Base-by-base conservation (phyloP, 2,797 vertebrate genomes). In the Pogoniulus pusillus region DNA sequence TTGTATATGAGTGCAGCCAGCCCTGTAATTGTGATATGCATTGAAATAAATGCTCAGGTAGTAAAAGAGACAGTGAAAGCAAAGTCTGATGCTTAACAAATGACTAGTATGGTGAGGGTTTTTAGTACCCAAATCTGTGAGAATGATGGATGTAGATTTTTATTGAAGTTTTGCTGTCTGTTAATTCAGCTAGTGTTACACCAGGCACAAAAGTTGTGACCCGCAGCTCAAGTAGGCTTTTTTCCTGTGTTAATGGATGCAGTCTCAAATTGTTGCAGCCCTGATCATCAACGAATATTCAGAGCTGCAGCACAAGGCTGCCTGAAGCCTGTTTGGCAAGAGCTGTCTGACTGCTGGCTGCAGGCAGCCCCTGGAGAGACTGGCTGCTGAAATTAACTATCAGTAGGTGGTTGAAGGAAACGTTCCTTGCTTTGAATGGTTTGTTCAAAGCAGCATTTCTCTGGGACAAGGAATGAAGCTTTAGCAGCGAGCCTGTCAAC, bases 401-500 rank as follows among this genome's bases (percentile, higher is more conserved):
- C 69, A 78, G 74, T 47, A 57, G 35, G 73, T 60, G 39, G 32
- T 14, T 87, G 72, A 87, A 73, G 66, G 0, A 0, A 85, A 34
- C 2, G 0, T 35, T 87, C 3, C 26, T 69, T 0, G 0, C 64
- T 84, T 82, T 49, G 55, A 0, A 0, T 7, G 71, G 9, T 74
- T 85, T 75, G 49, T 76, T 88, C 41, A 11, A 32, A 76, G 55
- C 20, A 24, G 41, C 13, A 16, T 81, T 95, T 85, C 74, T 85
- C 66, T n/a, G 34, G 1, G 3, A 47, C 32, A 10, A 63, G 63
- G 13, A 62, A 57, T 41, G 57, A 87, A 85, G 59, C 63, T 37
- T 92, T 62, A 81, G 55, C 35, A 66, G 90, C 39, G 53, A 73
- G 6, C 47, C 82, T 91, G 66, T 78, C 73, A 70, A 80, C 73